Evolutionary conservation across 2,113 vertebrate genomes (phyloP).

Genomic region (Scopus umbretta): DNA sequence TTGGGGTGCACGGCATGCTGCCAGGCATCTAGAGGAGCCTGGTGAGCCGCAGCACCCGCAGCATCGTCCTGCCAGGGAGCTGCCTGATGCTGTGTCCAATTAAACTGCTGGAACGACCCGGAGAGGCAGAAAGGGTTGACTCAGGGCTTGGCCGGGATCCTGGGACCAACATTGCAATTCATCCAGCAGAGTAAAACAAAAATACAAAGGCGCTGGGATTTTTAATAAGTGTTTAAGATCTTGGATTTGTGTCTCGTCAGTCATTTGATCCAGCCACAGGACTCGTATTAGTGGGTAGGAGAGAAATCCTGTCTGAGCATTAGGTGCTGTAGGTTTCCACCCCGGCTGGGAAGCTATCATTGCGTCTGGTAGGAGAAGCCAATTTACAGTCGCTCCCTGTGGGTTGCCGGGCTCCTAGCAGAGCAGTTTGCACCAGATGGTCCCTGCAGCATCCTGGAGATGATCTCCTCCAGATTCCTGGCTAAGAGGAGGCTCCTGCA

Average conservation of each 20-base stretch:
- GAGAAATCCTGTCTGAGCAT: conserved; percentile 23
- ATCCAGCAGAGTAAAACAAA: neutral
- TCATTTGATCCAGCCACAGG: conserved; percentile 44
- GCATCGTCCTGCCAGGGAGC: neutral
- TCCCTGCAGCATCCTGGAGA: neutral
- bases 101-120: neutral
- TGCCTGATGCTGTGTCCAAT: conserved; percentile 1
- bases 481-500: neutral
- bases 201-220: conserved; percentile 3
- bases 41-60: neutral
- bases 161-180: neutral
- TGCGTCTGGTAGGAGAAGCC: conserved; percentile 12
- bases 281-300: neutral
- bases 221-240: conserved; percentile 25
- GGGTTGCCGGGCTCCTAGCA: neutral
- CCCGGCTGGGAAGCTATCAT: neutral
- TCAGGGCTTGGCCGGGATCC: conserved; percentile 35
- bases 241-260: conserved; percentile 27
- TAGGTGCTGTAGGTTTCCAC: neutral
- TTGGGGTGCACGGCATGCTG: neutral
- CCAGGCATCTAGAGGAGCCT: neutral
- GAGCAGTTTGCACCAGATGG: conserved; percentile 30
- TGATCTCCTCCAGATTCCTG: neutral
- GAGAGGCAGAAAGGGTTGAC: neutral
- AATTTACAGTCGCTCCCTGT: neutral